Base-by-base conservation (phyloP, 2,797 vertebrate genomes). In the Alosa sapidissima region DNA sequence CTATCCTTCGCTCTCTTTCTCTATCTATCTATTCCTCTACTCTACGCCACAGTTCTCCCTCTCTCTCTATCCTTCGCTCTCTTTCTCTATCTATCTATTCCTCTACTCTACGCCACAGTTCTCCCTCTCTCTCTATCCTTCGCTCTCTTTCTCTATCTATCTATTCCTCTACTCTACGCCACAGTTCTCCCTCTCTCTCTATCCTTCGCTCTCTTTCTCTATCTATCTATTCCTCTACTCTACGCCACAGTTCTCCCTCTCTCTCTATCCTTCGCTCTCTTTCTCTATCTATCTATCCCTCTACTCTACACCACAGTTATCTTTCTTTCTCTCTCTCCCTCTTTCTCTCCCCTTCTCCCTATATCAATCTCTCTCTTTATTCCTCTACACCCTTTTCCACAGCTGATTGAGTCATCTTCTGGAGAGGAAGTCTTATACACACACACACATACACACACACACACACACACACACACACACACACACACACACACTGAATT, bases 231-330 rank as follows among this genome's bases (percentile, higher is more conserved):
- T 65, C 60, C 14, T 19, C 54, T 16, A 16, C 54, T n/a, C n/a
- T n/a, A n/a, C n/a, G n/a, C n/a, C n/a, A n/a, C n/a, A n/a, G n/a
- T n/a, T n/a, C n/a, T n/a, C n/a, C n/a, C 60, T 62, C 60, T 62
- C 60, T n/a, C 8, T 16, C 54, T 13, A 58, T 55, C 16, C 5
- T 3, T 16, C 65, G 36, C 6, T 8, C 2, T 68, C 62, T 24
- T 21, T 24, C 7, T 24, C 21, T 24, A 21, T 62, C 8, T 72
- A 2, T 10, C n/a, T 28, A 5, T 14, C 48, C 33, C 28, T 14
- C 41, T 21, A 36, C 75, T 54, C 68, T 82, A 10, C 83, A 21
- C 81, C 81, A 10, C 83, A 24, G 82, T 88, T 88, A 86, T 87
- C 52, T 6, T 21, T 5, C 54, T 19, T 16, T 21, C 54, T 16